Percentiles rank a stretch among this genome's conserved stretches.
Evolutionary conservation across 1,140 invertebrate genomes (phyloP).

Genomic region (Drosophila truncata): DNA sequence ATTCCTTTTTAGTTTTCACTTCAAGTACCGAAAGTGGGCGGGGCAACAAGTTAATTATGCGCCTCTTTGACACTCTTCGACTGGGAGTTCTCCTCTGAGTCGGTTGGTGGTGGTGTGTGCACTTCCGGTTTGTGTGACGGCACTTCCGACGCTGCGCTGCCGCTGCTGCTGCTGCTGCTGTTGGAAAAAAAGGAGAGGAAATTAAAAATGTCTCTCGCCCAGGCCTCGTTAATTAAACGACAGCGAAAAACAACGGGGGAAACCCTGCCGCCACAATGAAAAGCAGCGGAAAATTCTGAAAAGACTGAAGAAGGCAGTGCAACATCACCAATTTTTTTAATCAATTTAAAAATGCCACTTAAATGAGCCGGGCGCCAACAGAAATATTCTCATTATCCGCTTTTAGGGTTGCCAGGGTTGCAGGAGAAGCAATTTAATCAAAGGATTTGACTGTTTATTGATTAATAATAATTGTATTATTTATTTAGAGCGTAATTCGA

Average conservation of each 20-base stretch:
- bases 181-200: conserved; percentile 50
- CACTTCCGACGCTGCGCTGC: conserved; percentile 51
- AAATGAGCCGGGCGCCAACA: conserved; percentile 49
- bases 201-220: conserved; percentile 75
- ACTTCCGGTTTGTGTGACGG: conserved; percentile 74
- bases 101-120: conserved; percentile 17
- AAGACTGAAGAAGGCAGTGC: conserved; percentile 41
- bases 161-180: conserved; percentile 7
- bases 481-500: not conserved
- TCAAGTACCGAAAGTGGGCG: conserved; percentile 58
- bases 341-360: conserved; percentile 79
- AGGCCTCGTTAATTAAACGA: conserved; percentile 72
- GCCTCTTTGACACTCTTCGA: conserved; percentile 50
- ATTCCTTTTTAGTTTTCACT: conserved; percentile 26
- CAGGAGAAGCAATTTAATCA: not conserved
- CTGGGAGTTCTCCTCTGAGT: conserved; percentile 8
- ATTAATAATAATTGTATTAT: not conserved
- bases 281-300: conserved; percentile 25
- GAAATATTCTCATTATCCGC: conserved; percentile 63
- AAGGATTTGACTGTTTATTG: not conserved
- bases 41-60: conserved; percentile 80
- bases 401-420: conserved; percentile 26
- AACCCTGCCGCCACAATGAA: conserved; percentile 10
- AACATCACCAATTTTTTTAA: conserved; percentile 65
- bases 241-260: conserved; percentile 25